These are phyloP conservation scores for Vicugna pacos DNA, from an alignment of 2,113 vertebrate species.

Conservation along the genomic window DNA sequence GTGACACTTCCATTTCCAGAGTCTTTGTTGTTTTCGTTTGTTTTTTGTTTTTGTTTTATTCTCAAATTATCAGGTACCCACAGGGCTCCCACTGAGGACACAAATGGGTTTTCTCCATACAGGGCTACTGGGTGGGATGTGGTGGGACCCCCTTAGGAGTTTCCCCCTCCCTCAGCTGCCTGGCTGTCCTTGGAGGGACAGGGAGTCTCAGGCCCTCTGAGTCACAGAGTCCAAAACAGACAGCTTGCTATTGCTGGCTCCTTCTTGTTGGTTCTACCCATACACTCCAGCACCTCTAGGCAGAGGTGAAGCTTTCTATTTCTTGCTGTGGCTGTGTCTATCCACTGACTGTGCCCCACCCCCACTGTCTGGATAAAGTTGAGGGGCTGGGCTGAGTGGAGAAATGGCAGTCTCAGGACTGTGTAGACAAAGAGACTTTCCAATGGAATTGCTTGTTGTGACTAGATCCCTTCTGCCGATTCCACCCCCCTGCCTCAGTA, in stretches of 20 bases:
- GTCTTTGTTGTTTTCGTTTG: background rate
- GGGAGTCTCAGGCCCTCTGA: background rate
- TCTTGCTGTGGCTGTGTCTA: background rate
- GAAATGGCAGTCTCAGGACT: background rate
- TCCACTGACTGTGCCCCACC: rapidly evolving
- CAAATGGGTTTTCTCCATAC: background rate
- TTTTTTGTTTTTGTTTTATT: background rate
- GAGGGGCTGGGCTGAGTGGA: rapidly evolving
- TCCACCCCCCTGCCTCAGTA: background rate
- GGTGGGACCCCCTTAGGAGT: background rate
- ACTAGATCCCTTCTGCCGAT: background rate
- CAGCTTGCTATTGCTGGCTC: background rate
- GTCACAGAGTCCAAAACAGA: background rate
- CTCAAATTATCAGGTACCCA: background rate
- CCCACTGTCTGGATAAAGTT: background rate
- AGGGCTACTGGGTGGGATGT: background rate
- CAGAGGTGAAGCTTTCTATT: background rate
- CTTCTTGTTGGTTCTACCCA: background rate
- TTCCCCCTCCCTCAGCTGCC: rapidly evolving
- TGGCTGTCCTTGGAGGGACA: background rate
- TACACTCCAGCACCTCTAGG: background rate
- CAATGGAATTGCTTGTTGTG: background rate
- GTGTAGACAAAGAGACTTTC: background rate
- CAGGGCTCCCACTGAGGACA: rapidly evolving
- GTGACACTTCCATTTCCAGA: background rate